Base-by-base conservation (phyloP, 2,888 invertebrate species). In the Dolichomitus sp. region DNA sequence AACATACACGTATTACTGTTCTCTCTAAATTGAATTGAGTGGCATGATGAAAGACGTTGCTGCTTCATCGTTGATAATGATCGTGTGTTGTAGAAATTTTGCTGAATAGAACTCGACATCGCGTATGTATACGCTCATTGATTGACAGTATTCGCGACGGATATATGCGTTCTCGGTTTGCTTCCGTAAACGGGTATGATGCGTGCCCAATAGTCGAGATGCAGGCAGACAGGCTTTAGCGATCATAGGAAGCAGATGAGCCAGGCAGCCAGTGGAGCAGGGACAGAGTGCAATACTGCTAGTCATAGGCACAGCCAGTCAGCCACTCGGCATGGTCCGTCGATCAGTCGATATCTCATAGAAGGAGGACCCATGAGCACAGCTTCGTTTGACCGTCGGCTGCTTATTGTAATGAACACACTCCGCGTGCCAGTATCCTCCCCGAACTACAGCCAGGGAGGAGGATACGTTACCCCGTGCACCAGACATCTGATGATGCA, bases 401-500 rank as follows among this genome's bases (percentile, higher is more conserved):
- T 84, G 88, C 87, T 87, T 87, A 89, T 89, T 87, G 87, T 89
- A 88, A 88, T 87, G 87, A 87, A 87, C 84, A 87, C 84, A 85
- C 85, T 75, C 81, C 59, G 68, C 61, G 61, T 72, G 59, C 83
- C 85, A 82, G 82, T 86, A 87, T 86, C 63, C 37, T 17, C 19
- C 37, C 11, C 37, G 1, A 61, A 61, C 61, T 61, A 9, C 37
- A 61, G 11, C 19, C 54, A 69, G 78, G 68, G 23, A 23, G 2
- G 83, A 75, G 80, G 73, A 81, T 82, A 88, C 87, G 89, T 87
- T 83, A 89, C 23, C 23, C 61, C 92, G 91, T 93, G 93, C 90
- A 85, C 84, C 85, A 88, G 93, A 93, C 93, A 92, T 90, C 89
- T 89, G 91, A 92, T 93, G 93, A 93, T 92, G 92, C 92, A 93